A percentile compares a stretch with the other conserved stretches of the same genome.
phyloP scores from a whole-genome alignment of 2,888 invertebrate genomes.

The Rhimphoctona megacephalus region DNA sequence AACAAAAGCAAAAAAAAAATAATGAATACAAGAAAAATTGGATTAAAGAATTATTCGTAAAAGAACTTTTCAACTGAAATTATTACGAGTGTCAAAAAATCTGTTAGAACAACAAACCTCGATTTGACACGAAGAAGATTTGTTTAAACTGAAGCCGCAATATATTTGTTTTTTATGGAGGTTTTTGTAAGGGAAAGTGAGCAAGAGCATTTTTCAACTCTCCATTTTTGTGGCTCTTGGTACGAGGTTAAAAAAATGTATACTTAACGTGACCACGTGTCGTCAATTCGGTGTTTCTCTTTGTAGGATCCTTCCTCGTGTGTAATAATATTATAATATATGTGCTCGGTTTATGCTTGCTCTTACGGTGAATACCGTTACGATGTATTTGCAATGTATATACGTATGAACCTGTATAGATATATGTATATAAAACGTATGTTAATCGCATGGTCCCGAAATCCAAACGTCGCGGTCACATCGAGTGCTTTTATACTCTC shows the following conservation, averaged over 20 bases:
- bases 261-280: conserved; percentile 44
- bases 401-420: background rate
- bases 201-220: background rate
- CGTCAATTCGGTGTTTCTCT: conserved; percentile 46
- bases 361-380: conserved; percentile 61
- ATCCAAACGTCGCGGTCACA: conserved; percentile 26
- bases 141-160: background rate
- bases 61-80: no score
- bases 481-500: background rate
- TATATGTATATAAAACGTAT: background rate
- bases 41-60: background rate
- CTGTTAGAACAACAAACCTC: background rate
- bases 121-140: background rate
- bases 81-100: background rate
- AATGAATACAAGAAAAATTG: background rate
- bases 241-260: conserved; percentile 14
- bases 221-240: background rate
- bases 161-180: background rate
- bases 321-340: conserved; percentile 58
- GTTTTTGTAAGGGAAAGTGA: conserved; percentile 34
- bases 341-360: conserved; percentile 49
- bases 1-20: background rate
- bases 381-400: conserved; percentile 19
- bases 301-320: conserved; percentile 47
- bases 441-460: conserved; percentile 30